Evolutionary conservation across 2,797 vertebrate genomes (phyloP).

Genomic region (Taeniopygia guttata): DNA sequence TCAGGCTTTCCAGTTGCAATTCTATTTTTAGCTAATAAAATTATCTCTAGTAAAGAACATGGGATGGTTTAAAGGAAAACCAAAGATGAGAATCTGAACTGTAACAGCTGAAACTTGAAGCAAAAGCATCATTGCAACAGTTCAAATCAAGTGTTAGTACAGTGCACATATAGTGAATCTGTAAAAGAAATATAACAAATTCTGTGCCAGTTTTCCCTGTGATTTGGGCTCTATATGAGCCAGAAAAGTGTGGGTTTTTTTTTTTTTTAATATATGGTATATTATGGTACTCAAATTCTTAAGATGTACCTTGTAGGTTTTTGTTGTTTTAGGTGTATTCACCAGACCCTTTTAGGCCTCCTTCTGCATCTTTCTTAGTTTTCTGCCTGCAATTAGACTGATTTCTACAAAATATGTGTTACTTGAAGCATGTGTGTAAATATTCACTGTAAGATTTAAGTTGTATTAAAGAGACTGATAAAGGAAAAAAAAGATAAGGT

Average conservation of each 20-base stretch:
- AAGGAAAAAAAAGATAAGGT: background rate
- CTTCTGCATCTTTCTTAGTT: background rate
- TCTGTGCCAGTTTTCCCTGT: background rate
- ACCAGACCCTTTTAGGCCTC: background rate
- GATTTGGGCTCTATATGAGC: background rate
- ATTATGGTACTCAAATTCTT: background rate
- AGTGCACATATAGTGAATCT: background rate
- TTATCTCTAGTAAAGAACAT: slow-evolving; percentile 47
- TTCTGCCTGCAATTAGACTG: background rate
- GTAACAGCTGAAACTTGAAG: slow-evolving; percentile 19
- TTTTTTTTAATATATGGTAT: background rate
- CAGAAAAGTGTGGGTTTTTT: background rate
- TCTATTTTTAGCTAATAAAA: slow-evolving; percentile 21
- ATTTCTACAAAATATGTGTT: background rate
- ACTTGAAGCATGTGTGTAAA: background rate
- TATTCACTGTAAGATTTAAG: background rate
- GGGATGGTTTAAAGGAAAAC: background rate
- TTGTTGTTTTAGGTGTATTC: background rate
- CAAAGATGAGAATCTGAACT: background rate
- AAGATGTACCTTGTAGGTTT: background rate
- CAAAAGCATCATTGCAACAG: background rate
- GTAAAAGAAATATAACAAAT: background rate
- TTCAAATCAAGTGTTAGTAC: background rate
- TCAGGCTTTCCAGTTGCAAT: slow-evolving; percentile 41
- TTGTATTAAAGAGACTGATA: background rate